Evolutionary conservation across 2,888 invertebrate species (phyloP), one percentile per base, ranked within the genome.

Genomic region (Xestoiulus laeticollis): DNA sequence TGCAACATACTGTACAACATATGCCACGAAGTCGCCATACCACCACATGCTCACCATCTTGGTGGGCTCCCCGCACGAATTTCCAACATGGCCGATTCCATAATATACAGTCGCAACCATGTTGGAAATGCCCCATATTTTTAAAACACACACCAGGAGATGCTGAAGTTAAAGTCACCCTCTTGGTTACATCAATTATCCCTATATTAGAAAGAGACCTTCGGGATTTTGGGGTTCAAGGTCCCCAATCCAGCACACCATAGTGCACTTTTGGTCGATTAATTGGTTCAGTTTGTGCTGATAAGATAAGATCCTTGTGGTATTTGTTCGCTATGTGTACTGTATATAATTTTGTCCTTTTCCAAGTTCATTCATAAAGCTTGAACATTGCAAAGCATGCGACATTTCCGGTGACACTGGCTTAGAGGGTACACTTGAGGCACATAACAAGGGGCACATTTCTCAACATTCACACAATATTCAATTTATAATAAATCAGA

Each of bases 401-500:
- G 8, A 38, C 5, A 38, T 38, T n/a, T 5, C 5, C n/a, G 59
- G 59, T 19, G 19, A 14, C 48, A 6, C 59, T 59, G 59, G n/a
- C n/a, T n/a, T 59, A 4, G 59, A 59, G 59, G 59, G 59, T 59
- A 59, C 59, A 38, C 38, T 19, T n/a, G 59, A n/a, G n/a, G 59
- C 6, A 59, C 59, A 19, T 48, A 19, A 19, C 19, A 19, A 48
- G 48, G 48, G 48, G 14, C 48, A 48, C 48, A 48, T n/a, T n/a
- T 59, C 59, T 59, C 59, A n/a, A 59, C 59, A n/a, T 59, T 59
- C n/a, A n/a, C 59, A 59, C 59, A 59, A 59, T 59, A 59, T 59
- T 59, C 16, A 59, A 59, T 59, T 59, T 59, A 19, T 59, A 59
- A 59, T 59, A 59, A 59, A 59, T 59, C n/a, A 59, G 59, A 59